Conservation (phyloP, 2,113 vertebrate species). For the Tupaia chinensis region DNA sequence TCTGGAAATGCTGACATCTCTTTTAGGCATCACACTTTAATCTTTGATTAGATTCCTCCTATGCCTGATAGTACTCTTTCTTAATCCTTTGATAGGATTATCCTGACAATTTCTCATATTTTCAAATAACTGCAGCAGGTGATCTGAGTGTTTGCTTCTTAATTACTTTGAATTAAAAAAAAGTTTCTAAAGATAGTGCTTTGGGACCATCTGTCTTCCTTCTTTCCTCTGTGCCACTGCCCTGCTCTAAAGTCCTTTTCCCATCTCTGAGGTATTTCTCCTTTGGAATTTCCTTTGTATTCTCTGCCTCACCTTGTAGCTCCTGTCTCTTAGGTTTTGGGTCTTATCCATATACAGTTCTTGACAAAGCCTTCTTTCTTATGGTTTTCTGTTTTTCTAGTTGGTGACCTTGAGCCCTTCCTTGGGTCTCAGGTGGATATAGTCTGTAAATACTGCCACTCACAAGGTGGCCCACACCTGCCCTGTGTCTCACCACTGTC, state of each 20-base stretch:
- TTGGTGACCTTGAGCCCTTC: conserved; percentile 51
- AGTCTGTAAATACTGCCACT: conserved; percentile 55
- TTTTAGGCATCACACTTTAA: background rate
- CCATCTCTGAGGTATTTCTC: background rate
- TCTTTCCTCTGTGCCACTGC: background rate
- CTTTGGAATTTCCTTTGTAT: background rate
- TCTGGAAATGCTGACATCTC: background rate
- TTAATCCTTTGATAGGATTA: conserved; percentile 31
- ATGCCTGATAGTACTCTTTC: background rate
- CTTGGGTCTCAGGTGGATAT: background rate
- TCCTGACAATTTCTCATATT: background rate
- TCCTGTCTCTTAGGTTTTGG: background rate
- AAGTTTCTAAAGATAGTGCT: background rate
- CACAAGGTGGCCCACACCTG: conserved; percentile 23
- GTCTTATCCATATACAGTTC: background rate
- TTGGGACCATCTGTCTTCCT: background rate
- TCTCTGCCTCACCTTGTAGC: background rate
- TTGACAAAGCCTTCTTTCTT: conserved; percentile 13
- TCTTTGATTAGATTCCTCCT: background rate
- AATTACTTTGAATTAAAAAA: background rate
- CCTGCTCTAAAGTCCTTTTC: background rate
- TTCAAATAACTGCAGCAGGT: background rate
- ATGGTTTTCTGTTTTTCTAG: conserved; percentile 24
- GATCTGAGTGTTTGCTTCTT: background rate
- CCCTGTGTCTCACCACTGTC: conserved; percentile 26